Evolutionary conservation across 2,888 invertebrate species (phyloP), one percentile per base, ranked within the genome.

Genomic region (Microctonus brassicae): DNA sequence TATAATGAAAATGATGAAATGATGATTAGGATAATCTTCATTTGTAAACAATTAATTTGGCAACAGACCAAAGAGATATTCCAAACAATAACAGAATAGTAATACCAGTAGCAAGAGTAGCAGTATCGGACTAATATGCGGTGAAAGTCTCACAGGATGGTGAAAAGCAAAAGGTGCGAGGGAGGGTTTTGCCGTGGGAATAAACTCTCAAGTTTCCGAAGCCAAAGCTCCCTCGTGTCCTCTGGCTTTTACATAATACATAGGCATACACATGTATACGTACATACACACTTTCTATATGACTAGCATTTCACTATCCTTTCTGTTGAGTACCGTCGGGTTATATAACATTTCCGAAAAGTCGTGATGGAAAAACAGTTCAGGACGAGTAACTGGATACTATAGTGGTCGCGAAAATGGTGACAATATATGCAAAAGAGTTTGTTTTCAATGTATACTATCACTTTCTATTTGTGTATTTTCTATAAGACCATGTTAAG

Each of bases 121-220:
- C 42, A 42, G 47, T 47, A 47, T 47, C 47, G 7, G 47, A 47
- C 47, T 17, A 47, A 47, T 47, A 47, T 47, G 47, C 47, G 17
- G 47, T 7, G 17, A 4, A 47, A 47, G 47, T 47, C 47, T 47
- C 47, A 47, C 47, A 47, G 47, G 47, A n/a, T 47, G 17, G 17
- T 20, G 29, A 26, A 57, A 57, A 62, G 62, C 39, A 62, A 39
- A 62, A 26, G 68, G 47, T 60, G 67, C 57, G 22, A 7, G n/a
- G 22, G 24, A 24, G 55, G 39, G 62, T 62, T 42, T 39, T 64
- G 63, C 20, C 69, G 69, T 76, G 68, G 73, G 75, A 80, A 81
- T 82, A 81, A 80, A 82, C 81, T 80, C 72, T 68, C 75, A 80
- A 82, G 79, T 80, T 81, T 80, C 78, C 63, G 78, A 78, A 78